Evolutionary conservation across 2,797 vertebrate genomes (phyloP), one percentile per base, ranked within the genome.

Genomic region (Hypotaenidia okinawae): DNA sequence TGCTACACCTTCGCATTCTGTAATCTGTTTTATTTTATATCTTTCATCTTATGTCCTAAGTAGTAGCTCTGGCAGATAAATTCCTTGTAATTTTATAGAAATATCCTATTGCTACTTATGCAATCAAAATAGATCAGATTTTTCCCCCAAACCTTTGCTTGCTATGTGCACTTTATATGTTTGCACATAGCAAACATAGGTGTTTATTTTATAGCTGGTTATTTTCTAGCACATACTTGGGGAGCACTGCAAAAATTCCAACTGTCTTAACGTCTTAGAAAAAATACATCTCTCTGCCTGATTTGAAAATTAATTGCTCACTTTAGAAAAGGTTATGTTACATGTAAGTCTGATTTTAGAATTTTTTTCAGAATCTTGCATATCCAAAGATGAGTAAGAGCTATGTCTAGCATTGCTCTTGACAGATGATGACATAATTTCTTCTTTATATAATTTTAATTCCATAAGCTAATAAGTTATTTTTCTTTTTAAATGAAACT

Each of bases 401-500:
- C 17, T 75, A 28, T 52, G 59, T 69, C 77, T 75, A 35, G 27
- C 25, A 43, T 87, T 91, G 73, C 24, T 92, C 75, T 62, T 79
- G 22, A 63, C 49, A 68, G 37, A 43, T 57, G 81, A 49, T 77
- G 23, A 27, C 19, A 25, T 70, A 30, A 4, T 52, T 88, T 92
- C 16, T 78, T 41, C 54, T 76, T 76, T 39, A 67, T 68, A 11
- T 55, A 64, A 54, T 61, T 57, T 25, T 49, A 78, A 72, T 86
- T 84, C 77, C 6, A 14, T 51, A 9, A 72, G 12, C 13, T 68
- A 85, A 67, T 88, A n/a, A n/a, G n/a, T 43, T 86, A 57, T 76
- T 84, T 14, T 45, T 90, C 76, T 93, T 92, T 79, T 92, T 92
- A 57, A 61, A 70, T 84, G 32, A 61, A 93, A 77, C 21, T 73